phyloP scores from a whole-genome alignment of 2,888 invertebrate genomes.

The Aspidiotus rigidus region DNA sequence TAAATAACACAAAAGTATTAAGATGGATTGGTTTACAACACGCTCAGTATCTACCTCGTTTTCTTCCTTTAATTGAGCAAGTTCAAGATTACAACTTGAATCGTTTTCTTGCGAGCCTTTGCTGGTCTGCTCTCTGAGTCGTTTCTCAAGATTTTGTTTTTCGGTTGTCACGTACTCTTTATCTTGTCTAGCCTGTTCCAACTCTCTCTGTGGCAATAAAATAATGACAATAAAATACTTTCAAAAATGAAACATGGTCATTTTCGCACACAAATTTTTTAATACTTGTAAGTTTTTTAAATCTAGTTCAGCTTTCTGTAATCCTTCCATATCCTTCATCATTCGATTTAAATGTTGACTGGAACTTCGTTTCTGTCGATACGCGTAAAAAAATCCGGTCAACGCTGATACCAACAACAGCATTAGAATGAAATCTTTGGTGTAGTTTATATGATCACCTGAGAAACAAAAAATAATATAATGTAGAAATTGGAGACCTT shows the following conservation, averaged over 20 bases:
- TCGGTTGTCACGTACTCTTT: conserved; percentile 74
- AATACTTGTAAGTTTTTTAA: conserved; percentile 69
- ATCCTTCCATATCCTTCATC: conserved; percentile 87
- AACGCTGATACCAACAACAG: conserved; percentile 73
- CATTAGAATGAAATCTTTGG: conserved; percentile 85
- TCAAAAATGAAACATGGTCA: not conserved
- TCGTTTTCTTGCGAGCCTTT: conserved; percentile 52
- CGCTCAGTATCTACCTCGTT: conserved; percentile 54
- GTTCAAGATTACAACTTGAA: conserved; percentile 70
- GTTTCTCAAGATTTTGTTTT: conserved; percentile 71
- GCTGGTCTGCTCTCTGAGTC: conserved; percentile 62
- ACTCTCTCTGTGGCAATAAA: conserved; percentile 47
- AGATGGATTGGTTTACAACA: too few relatives aligned
- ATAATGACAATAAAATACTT: not conserved
- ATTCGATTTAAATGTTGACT: conserved; percentile 78
- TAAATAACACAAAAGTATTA: not conserved
- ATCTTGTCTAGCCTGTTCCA: conserved; percentile 73
- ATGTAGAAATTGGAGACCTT: not conserved
- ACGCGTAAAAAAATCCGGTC: conserved; percentile 84
- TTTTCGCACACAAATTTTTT: not conserved
- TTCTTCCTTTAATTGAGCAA: conserved; percentile 71
- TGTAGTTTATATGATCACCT: conserved; percentile 63
- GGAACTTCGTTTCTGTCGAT: conserved; percentile 80
- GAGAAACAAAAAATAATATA: conserved; percentile 35
- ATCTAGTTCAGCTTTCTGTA: conserved; percentile 80